These are phyloP conservation scores for Fissipunctia ypsillon DNA, from an alignment of 2,888 invertebrate species.

Conservation along the genomic window DNA sequence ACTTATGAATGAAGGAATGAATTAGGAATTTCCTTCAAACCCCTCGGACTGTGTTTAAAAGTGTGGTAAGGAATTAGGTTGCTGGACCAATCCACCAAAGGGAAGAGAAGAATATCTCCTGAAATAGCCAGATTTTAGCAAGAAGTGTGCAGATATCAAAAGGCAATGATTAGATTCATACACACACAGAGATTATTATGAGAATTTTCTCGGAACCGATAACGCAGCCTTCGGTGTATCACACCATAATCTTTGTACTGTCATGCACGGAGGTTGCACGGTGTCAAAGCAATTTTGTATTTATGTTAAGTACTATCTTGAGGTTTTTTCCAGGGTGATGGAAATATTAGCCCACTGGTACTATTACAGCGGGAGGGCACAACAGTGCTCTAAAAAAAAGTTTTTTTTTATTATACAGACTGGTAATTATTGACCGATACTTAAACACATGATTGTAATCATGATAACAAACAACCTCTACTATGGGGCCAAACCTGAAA, in stretches of 20 bases:
- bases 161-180: constrained; percentile 32
- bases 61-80: too few relatives aligned
- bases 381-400: too few relatives aligned
- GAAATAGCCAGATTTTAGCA: not conserved
- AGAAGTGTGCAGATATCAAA: constrained; percentile 8
- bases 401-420: too few relatives aligned
- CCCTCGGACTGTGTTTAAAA: too few relatives aligned
- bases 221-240: constrained; percentile 40
- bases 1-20: too few relatives aligned
- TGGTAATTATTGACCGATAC: too few relatives aligned
- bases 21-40: too few relatives aligned
- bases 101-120: not conserved
- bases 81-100: not conserved
- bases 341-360: constrained; percentile 5
- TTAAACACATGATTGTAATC: too few relatives aligned
- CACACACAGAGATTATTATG: constrained; percentile 42
- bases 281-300: constrained; percentile 45
- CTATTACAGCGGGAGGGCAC: not conserved
- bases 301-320: not conserved
- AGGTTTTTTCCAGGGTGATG: constrained; percentile 16
- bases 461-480: too few relatives aligned
- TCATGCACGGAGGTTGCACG: constrained; percentile 21
- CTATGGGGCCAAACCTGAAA: too few relatives aligned
- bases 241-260: constrained; percentile 29
- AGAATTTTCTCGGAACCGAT: constrained; percentile 53